These are phyloP conservation scores for Ichneumoninae sp. DNA, from an alignment of 2,888 invertebrate genomes.

Conservation along the genomic window DNA sequence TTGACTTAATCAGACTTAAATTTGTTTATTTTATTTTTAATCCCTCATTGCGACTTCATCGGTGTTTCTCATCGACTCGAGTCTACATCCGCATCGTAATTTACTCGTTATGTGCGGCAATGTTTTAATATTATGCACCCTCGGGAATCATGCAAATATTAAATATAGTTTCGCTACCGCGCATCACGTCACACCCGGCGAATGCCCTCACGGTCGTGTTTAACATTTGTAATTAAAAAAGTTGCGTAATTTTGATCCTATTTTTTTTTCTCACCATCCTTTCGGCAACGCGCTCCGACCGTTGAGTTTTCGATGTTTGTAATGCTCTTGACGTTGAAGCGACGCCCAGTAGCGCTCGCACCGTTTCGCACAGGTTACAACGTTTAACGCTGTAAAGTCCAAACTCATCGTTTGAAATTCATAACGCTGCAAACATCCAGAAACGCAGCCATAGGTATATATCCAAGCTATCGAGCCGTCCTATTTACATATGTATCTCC, in stretches of 20 bases:
- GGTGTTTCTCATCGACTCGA: neutral
- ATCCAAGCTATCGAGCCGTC: neutral
- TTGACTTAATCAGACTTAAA: neutral
- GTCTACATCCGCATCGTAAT: neutral
- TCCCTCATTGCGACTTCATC: too few species aligned
- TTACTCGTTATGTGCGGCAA: neutral
- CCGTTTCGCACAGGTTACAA: constrained; percentile 10
- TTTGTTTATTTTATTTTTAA: neutral
- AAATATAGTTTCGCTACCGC: neutral
- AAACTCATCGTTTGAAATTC: constrained; percentile 51
- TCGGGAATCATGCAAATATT: neutral
- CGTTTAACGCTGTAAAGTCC: constrained; percentile 47
- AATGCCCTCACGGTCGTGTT: constrained; percentile 15
- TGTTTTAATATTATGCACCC: constrained; percentile 6
- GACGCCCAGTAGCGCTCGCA: neutral
- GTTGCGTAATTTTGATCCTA: constrained; percentile 48
- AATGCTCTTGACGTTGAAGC: neutral
- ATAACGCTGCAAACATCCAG: constrained; percentile 1
- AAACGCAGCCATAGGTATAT: neutral
- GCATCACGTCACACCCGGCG: neutral
- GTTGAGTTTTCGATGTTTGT: constrained; percentile 3
- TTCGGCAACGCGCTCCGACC: neutral
- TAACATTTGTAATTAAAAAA: constrained; percentile 54
- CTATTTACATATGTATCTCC: neutral
- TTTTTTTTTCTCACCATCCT: neutral